These are phyloP conservation scores for Spodoptera exigua DNA, from an alignment of 2,888 invertebrate species.

Conservation along the genomic window DNA sequence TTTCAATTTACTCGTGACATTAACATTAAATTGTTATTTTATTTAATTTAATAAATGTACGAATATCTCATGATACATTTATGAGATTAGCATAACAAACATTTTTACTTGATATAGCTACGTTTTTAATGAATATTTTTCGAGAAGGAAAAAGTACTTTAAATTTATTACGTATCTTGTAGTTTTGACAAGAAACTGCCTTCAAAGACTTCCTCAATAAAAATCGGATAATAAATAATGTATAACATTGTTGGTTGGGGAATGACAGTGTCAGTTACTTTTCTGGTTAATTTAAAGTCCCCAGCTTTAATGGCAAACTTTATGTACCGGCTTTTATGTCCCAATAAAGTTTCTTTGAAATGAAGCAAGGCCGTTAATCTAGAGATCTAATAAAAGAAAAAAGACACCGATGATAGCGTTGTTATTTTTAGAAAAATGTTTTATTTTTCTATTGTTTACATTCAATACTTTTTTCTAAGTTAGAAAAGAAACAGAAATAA, in stretches of 20 bases:
- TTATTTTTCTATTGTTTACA: no score
- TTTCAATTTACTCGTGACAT: no score
- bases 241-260: slow-evolving; percentile 58
- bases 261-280: slow-evolving; percentile 65
- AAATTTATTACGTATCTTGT: slow-evolving; percentile 28
- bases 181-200: slow-evolving; percentile 44
- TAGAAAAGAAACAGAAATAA: no score
- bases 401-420: slow-evolving; percentile 51
- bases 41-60: no score
- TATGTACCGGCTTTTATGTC: slow-evolving; percentile 82
- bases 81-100: no score
- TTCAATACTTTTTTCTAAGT: no score
- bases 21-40: no score
- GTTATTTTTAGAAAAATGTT: slow-evolving; percentile 29
- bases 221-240: slow-evolving; percentile 56
- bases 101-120: no score
- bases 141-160: slow-evolving; percentile 3
- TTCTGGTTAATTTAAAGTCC: slow-evolving; percentile 85
- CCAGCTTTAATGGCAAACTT: slow-evolving; percentile 79
- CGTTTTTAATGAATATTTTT: no score
- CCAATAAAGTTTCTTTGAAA: slow-evolving; percentile 83
- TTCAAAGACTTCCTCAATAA: slow-evolving; percentile 47
- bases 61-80: no score
- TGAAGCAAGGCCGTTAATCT: slow-evolving; percentile 82
- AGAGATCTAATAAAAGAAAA: slow-evolving; percentile 76